Evolutionary conservation across 2,113 vertebrate species (phyloP), one percentile per base, ranked within the genome.

Genomic region (Gymnarchus niloticus): DNA sequence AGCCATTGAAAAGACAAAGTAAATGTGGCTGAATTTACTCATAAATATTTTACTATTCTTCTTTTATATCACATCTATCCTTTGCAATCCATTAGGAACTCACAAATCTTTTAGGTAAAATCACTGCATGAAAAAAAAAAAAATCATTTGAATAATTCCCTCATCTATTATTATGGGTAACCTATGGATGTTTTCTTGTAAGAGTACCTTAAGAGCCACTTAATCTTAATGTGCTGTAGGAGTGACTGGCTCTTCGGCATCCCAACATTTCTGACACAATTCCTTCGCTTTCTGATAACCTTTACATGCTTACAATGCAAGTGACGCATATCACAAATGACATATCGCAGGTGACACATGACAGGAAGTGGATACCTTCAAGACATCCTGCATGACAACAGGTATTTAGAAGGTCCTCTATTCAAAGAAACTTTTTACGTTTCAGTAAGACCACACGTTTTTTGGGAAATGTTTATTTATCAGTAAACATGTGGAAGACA

Each of bases 11-110:
- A 77, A 82, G 84, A 82, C 59, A 85, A 83, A 85, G 78, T 83
- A 87, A 82, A 87, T 85, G 84, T 33, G 57, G 59, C 78, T 87
- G 87, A 87, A 87, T 87, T 85, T 85, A 46, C 78, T 85, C 61
- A 54, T 87, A 81, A 87, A 87, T 85, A 85, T 87, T 87, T 87
- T 83, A 87, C 81, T 19, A 44, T 41, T 57, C 56, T 83, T 56
- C 41, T 73, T 54, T 56, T 21, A 54, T 28, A 8, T 54, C 48
- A 56, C 33, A 41, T 41, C 48, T 82, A 6, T 82, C 80, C 25
- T 82, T 82, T 82, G 37, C 37, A 78, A 48, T 78, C 80, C 80
- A 54, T 54, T 33, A 82, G 80, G 51, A 37, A 28, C 51, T 82
- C 17, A 37, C 5, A 52, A 52, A 33, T 56, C 51, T 19, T 82